phyloP scores from a whole-genome alignment of 2,888 invertebrate genomes.

The Polyommatus iphigenia region DNA sequence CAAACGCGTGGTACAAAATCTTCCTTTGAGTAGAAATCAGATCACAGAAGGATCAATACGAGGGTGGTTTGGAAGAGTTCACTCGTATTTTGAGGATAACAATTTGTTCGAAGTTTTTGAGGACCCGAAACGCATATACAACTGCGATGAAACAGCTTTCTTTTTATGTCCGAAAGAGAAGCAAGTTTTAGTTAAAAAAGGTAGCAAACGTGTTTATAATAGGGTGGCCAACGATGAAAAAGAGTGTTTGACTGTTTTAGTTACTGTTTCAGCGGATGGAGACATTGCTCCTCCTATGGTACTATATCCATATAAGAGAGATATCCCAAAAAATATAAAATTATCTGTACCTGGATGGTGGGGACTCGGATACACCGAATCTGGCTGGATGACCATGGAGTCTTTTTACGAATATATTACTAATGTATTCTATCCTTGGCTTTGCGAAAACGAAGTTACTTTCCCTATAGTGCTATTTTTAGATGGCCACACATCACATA shows the following conservation, averaged over 20 bases:
- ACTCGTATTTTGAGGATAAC: slow-evolving; percentile 32
- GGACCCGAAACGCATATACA: slow-evolving; percentile 39
- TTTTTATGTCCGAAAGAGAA: slow-evolving; percentile 40
- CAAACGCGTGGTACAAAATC: slow-evolving; percentile 26
- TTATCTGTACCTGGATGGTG: slow-evolving; percentile 37
- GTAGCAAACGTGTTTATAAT: slow-evolving; percentile 40
- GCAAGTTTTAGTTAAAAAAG: slow-evolving; percentile 38
- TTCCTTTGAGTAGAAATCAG: not conserved
- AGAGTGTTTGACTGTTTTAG: slow-evolving; percentile 42
- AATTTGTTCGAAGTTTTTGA: slow-evolving; percentile 30
- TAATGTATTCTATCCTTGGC: slow-evolving; percentile 43
- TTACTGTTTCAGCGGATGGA: slow-evolving; percentile 41
- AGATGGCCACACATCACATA: slow-evolving; percentile 43
- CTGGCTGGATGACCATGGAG: slow-evolving; percentile 42
- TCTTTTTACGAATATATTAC: slow-evolving; percentile 43
- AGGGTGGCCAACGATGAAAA: slow-evolving; percentile 41
- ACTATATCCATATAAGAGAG: slow-evolving; percentile 37
- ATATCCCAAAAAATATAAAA: slow-evolving; percentile 36
- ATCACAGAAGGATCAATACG: slow-evolving; percentile 25
- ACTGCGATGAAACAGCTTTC: slow-evolving; percentile 41
- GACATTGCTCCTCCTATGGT: slow-evolving; percentile 40
- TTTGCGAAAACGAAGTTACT: slow-evolving; percentile 39
- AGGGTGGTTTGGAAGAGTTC: slow-evolving; percentile 33
- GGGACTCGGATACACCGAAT: slow-evolving; percentile 39
- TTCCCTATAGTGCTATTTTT: slow-evolving; percentile 43